These are phyloP conservation scores for Drosophila varians DNA, from an alignment of 1,140 invertebrate species.

Conservation along the genomic window DNA sequence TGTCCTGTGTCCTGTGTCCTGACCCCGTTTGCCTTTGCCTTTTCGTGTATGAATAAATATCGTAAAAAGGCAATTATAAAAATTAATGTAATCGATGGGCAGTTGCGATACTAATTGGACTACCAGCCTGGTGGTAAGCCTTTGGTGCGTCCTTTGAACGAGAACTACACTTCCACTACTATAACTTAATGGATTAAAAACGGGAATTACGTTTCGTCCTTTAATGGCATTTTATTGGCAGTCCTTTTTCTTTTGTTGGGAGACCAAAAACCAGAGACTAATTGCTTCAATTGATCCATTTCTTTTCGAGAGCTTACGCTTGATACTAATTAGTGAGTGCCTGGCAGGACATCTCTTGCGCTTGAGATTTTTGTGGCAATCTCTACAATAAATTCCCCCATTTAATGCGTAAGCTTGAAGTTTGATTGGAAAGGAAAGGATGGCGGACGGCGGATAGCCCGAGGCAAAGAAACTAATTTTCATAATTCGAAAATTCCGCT, in stretches of 20 bases:
- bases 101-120: slow-evolving; percentile 34
- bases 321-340: slow-evolving; percentile 19
- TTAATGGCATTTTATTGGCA: slow-evolving; percentile 1
- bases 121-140: slow-evolving; percentile 11
- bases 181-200: background rate
- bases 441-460: no score
- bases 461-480: background rate
- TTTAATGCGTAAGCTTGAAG: background rate
- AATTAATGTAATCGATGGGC: slow-evolving; percentile 38
- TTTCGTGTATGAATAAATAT: slow-evolving; percentile 8
- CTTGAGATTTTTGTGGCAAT: no score
- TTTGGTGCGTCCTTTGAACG: background rate
- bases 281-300: slow-evolving; percentile 29
- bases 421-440: background rate
- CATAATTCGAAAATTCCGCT: background rate
- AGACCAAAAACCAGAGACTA: slow-evolving; percentile 4
- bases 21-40: background rate
- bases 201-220: background rate
- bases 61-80: slow-evolving; percentile 50
- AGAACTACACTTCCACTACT: background rate
- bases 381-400: no score
- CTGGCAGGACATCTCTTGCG: slow-evolving; percentile 20
- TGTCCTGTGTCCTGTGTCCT: background rate
- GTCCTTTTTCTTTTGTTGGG: background rate
- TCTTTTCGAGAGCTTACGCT: slow-evolving; percentile 4